Conservation (phyloP, 2,797 vertebrate genomes). For the Aldrovandia affinis region DNA sequence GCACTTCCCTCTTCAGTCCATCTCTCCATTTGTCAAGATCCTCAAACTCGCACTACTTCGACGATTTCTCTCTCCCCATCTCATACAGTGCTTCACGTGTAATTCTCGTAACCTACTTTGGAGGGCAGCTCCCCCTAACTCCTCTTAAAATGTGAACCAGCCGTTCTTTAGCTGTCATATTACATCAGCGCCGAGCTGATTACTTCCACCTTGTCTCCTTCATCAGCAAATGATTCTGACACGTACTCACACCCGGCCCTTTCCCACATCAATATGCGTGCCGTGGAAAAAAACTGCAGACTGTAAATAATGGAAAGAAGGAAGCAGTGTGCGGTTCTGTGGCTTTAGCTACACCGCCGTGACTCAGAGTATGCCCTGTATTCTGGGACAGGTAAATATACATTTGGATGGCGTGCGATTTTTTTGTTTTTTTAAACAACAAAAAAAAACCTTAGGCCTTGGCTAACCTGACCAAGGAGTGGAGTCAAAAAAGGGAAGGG, state of each 20-base stretch:
- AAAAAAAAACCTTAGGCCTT: not conserved
- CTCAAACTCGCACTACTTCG: not conserved
- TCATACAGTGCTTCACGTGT: conserved; percentile 58
- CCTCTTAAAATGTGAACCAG: conserved; percentile 76
- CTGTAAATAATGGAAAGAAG: conserved; percentile 79
- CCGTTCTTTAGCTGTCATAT: conserved; percentile 76
- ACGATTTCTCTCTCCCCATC: not conserved
- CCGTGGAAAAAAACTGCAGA: conserved; percentile 75
- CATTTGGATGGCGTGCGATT: not conserved
- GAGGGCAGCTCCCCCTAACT: conserved; percentile 55
- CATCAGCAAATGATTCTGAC: conserved; percentile 83
- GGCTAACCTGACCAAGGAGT: not conserved
- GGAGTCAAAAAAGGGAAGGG: no score
- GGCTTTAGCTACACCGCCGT: conserved; percentile 52
- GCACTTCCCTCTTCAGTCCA: not conserved
- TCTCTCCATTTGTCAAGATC: not conserved
- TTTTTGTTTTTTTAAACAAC: not conserved
- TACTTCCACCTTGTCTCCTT: conserved; percentile 85
- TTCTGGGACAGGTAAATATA: conserved; percentile 8
- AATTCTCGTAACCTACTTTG: conserved; percentile 63
- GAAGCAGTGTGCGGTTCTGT: conserved; percentile 21
- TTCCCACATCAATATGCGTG: conserved; percentile 80
- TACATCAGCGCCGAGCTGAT: conserved; percentile 79
- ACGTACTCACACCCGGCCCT: conserved; percentile 77
- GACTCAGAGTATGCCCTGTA: conserved; percentile 50